Evolutionary conservation across 2,888 invertebrate species (phyloP), one percentile per base, ranked within the genome.

Genomic region (Prosopocoilus inquinatus): DNA sequence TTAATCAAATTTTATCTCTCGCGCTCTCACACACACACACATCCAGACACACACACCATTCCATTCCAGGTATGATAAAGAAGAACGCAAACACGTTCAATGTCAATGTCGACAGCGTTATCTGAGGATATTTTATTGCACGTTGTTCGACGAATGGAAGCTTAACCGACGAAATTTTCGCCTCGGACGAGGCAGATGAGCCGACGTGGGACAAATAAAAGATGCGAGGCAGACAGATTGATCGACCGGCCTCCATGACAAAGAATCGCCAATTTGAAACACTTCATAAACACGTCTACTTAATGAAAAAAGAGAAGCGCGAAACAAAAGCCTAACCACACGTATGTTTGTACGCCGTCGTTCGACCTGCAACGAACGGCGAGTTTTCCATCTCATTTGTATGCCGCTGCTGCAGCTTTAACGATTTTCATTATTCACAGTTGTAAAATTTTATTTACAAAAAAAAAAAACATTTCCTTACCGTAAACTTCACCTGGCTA

Each of bases 181-280:
- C 9, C 20, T 20, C 3, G 20, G 3, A 5, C 20, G 7, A 12
- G 36, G 11, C 12, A 12, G 36, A 36, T 36, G 36, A 36, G 36
- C 36, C 36, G 36, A 36, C 36, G 36, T 36, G 12, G n/a, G n/a
- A 36, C 36, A 36, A 41, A 41, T 41, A 41, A 41, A 41, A 41
- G 36, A 36, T 7, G 36, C 12, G 13, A 41, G 41, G 15, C 41
- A 41, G 41, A 41, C 41, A 41, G 41, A 41, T 41, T 41, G 41
- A 41, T 41, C 41, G 41, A 41, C 41, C 41, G 9, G 16, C 41
- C 41, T 41, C 41, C 41, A 9, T 41, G 41, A 15, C 41, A 41
- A 41, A 41, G 41, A 41, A 41, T 41, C 41, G 41, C 41, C 41
- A 41, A 41, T 41, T 41, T 41, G 41, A 41, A 41, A 41, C 41